Percentiles rank a stretch among this genome's conserved stretches.
These are phyloP conservation scores for Pimpla rufipes DNA, from an alignment of 2,888 invertebrate genomes.

Conservation along the genomic window DNA sequence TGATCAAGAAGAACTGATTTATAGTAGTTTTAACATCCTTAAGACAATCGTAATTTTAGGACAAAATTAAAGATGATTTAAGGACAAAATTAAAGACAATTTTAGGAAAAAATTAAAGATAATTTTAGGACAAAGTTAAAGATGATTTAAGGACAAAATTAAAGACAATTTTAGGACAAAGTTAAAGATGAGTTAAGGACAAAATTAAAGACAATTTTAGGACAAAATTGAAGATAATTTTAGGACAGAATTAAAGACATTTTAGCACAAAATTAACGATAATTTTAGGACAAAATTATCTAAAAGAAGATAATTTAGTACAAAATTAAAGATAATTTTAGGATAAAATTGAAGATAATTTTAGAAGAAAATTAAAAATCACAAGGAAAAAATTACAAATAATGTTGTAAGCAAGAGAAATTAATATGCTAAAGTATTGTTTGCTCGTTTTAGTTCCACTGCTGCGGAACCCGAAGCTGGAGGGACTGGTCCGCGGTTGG, in stretches of 20 bases:
- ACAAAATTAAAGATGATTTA: not conserved
- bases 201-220: too few species aligned
- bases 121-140: not conserved
- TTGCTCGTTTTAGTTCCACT: constrained; percentile 88
- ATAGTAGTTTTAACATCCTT: not conserved
- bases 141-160: too few species aligned
- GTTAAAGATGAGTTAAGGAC: not conserved
- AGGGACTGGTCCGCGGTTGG: constrained; percentile 90
- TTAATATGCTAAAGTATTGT: constrained; percentile 31
- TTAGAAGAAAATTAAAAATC: too few species aligned
- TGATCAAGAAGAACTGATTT: not conserved
- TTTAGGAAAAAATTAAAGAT: too few species aligned
- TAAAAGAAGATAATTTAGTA: too few species aligned
- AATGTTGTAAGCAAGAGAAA: constrained; percentile 25
- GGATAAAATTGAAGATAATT: too few species aligned
- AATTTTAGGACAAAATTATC: too few species aligned
- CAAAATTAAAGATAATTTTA: too few species aligned
- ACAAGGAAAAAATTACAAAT: too few species aligned
- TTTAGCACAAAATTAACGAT: not conserved
- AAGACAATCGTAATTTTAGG: not conserved
- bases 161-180: too few species aligned
- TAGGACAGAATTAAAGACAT: not conserved
- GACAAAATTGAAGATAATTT: too few species aligned
- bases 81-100: too few species aligned
- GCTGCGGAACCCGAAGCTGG: constrained; percentile 93